phyloP scores from a whole-genome alignment of 2,113 vertebrate genomes.

The Anoplopoma fimbria region DNA sequence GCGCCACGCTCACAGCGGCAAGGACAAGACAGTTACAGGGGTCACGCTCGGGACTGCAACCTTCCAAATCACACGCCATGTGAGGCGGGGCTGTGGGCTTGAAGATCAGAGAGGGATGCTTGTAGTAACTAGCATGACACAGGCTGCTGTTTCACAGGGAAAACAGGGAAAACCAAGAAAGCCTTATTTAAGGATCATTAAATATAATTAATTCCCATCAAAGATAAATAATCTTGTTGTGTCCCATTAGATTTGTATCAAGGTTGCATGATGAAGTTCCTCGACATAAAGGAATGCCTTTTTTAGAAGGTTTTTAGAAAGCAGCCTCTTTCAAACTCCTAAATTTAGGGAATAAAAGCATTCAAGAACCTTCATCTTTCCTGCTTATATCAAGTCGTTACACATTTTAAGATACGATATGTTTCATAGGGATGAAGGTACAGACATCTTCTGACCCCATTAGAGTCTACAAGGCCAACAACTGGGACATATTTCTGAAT shows the following conservation, averaged over 20 bases:
- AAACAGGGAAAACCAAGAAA: neutral
- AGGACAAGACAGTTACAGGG: conserved; percentile 36
- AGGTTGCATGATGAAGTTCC: conserved; percentile 8
- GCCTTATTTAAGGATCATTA: neutral
- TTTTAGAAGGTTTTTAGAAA: neutral
- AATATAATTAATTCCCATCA: neutral
- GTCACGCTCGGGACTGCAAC: conserved; percentile 20
- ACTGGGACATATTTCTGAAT: no score
- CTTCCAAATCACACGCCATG: conserved; percentile 1
- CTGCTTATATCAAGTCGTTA: neutral
- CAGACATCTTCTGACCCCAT: neutral
- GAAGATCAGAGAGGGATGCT: conserved; percentile 15
- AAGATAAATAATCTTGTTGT: neutral
- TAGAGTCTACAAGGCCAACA: neutral
- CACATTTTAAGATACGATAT: neutral
- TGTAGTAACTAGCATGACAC: conserved; percentile 32
- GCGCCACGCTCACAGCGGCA: conserved; percentile 15
- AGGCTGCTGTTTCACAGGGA: neutral
- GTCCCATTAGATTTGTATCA: conserved; percentile 5
- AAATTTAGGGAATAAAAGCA: neutral
- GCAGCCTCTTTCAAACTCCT: neutral
- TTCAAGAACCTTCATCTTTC: neutral
- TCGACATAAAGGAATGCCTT: neutral
- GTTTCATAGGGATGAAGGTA: neutral
- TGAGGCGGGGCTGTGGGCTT: conserved; percentile 2